Evolutionary conservation across 2,888 invertebrate genomes (phyloP).

Genomic region (Nipponacmea schrenckii): DNA sequence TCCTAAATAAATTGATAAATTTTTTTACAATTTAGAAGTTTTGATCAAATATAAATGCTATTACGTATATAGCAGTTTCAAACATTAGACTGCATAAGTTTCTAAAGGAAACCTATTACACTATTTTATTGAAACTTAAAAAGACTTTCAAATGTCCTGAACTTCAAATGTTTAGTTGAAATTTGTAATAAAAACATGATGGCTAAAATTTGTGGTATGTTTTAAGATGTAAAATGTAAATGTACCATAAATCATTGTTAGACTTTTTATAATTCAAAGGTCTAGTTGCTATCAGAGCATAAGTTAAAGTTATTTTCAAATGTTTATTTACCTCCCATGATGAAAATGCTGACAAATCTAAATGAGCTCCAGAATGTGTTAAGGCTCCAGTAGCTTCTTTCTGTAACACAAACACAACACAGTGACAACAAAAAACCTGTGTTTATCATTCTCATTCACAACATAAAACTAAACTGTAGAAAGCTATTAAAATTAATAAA

Average conservation of each 20-base stretch:
- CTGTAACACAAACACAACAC: slow-evolving; percentile 36
- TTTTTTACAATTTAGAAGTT: neutral
- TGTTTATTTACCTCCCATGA: slow-evolving; percentile 71
- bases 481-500: neutral
- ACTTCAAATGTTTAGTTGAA: too few relatives aligned
- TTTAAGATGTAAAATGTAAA: too few relatives aligned
- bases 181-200: too few relatives aligned
- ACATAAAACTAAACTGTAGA: slow-evolving; percentile 5
- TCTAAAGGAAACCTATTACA: neutral
- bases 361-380: slow-evolving; percentile 93
- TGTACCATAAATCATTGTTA: too few relatives aligned
- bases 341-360: slow-evolving; percentile 97
- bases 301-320: too few relatives aligned
- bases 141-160: too few relatives aligned
- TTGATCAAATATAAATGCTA: neutral
- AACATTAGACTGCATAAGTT: neutral
- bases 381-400: slow-evolving; percentile 87
- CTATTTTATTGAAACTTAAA: too few relatives aligned
- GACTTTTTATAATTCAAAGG: too few relatives aligned
- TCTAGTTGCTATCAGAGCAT: too few relatives aligned
- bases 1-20: slow-evolving; percentile 73
- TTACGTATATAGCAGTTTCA: neutral
- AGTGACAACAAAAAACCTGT: too few relatives aligned
- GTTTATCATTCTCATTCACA: too few relatives aligned
- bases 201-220: too few relatives aligned